Evolutionary conservation across 1,140 invertebrate genomes (phyloP).

Genomic region (Adoxophyes honmai): DNA sequence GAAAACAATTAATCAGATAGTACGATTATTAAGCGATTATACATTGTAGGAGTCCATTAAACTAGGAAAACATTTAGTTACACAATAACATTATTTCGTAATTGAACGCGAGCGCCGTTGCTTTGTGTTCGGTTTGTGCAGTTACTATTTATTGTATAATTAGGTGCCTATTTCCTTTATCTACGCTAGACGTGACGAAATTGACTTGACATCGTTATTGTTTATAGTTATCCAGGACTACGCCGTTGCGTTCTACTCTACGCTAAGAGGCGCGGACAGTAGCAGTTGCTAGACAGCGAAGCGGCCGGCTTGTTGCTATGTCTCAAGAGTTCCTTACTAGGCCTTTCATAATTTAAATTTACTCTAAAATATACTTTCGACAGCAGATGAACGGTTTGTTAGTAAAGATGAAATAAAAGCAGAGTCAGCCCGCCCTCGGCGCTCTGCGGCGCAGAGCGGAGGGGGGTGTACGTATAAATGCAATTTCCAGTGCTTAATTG

Average conservation of each 20-base stretch:
- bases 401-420: constrained; percentile 28
- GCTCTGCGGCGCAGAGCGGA: constrained; percentile 44
- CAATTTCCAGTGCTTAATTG: constrained; percentile 59
- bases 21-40: constrained; percentile 11
- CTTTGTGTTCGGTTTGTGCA: constrained; percentile 1
- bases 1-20: constrained; percentile 8
- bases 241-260: background rate
- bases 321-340: constrained; percentile 8
- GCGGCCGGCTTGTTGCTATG: background rate
- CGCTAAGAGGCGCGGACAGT: constrained; percentile 4
- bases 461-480: constrained; percentile 61
- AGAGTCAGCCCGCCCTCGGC: constrained; percentile 27
- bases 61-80: constrained; percentile 11
- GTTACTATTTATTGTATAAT: background rate
- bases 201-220: constrained; percentile 10
- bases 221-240: background rate
- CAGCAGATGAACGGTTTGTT: constrained; percentile 13
- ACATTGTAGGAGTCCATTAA: constrained; percentile 14
- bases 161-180: constrained; percentile 7
- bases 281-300: constrained; percentile 9
- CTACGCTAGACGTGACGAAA: constrained; percentile 5
- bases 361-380: constrained; percentile 10
- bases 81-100: background rate
- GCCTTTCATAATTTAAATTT: constrained; percentile 6
- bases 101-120: constrained; percentile 6